These are phyloP conservation scores for Trichechus manatus DNA, from an alignment of 2,113 vertebrate species.

Conservation along the genomic window DNA sequence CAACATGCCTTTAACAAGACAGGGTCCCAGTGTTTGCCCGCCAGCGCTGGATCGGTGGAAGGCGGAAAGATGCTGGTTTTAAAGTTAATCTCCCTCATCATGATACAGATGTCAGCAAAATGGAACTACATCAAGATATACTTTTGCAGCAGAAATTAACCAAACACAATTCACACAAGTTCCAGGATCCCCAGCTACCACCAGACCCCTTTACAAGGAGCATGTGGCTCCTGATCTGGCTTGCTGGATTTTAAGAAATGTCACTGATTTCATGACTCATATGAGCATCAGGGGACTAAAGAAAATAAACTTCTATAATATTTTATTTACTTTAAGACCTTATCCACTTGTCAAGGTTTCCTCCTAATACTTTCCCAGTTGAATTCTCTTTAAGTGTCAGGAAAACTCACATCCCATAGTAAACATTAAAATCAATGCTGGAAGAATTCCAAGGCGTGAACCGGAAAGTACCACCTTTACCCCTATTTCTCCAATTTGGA, in stretches of 20 bases:
- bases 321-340: background rate
- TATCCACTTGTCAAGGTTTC: background rate
- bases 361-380: background rate
- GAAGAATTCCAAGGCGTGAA: background rate
- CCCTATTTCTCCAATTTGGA: background rate
- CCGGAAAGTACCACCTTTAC: background rate
- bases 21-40: background rate
- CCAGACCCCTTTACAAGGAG: background rate
- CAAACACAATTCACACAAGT: background rate
- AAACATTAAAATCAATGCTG: background rate
- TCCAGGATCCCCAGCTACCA: background rate
- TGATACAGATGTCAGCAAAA: background rate
- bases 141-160: background rate
- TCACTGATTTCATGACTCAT: conserved; percentile 8
- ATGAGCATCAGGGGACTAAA: background rate
- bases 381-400: background rate
- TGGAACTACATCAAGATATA: background rate
- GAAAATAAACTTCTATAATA: background rate
- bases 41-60: background rate
- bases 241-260: background rate
- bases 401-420: background rate
- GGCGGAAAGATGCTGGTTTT: background rate
- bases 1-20: background rate
- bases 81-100: background rate
- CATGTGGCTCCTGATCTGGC: background rate